phyloP scores from a whole-genome alignment of 1,140 invertebrate genomes.

The Drosophila lacertosa region DNA sequence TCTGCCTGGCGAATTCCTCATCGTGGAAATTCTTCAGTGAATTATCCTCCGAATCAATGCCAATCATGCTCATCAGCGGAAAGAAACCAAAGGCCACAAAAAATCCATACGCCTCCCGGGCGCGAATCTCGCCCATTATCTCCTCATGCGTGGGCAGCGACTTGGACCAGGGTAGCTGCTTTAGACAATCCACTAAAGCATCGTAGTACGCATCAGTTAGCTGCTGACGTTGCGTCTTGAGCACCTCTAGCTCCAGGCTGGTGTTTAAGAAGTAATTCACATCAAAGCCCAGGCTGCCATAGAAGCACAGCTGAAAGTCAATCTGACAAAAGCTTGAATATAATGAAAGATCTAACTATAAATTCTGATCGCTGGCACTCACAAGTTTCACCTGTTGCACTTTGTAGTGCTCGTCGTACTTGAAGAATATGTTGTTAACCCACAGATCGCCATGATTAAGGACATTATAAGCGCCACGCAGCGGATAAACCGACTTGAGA shows the following conservation, averaged over 20 bases:
- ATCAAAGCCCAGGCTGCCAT: constrained; percentile 78
- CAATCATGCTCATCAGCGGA: constrained; percentile 77
- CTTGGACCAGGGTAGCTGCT: constrained; percentile 74
- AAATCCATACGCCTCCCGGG: constrained; percentile 76
- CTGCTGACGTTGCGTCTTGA: constrained; percentile 62
- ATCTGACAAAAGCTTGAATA: constrained; percentile 47
- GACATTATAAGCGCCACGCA: constrained; percentile 82
- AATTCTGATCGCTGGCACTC: constrained; percentile 83
- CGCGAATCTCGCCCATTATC: constrained; percentile 67
- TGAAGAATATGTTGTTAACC: constrained; percentile 89
- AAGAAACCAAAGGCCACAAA: constrained; percentile 79
- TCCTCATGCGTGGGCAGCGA: constrained; percentile 76
- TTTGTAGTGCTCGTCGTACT: constrained; percentile 61
- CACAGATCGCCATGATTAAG: constrained; percentile 88
- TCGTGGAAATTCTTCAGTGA: constrained; percentile 76
- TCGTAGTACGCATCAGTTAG: constrained; percentile 78
- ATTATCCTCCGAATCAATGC: constrained; percentile 75
- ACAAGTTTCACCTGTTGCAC: constrained; percentile 82
- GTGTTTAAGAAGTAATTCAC: constrained; percentile 82
- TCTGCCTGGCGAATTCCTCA: constrained; percentile 68
- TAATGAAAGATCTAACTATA: not conserved
- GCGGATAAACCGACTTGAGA: constrained; percentile 67
- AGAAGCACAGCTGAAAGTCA: constrained; percentile 78
- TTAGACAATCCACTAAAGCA: constrained; percentile 73
- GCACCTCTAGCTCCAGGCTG: constrained; percentile 71